Percentiles rank a stretch among this genome's conserved stretches.
These are phyloP conservation scores for Platycnemis pennipes DNA, from an alignment of 2,888 invertebrate genomes.

Conservation along the genomic window DNA sequence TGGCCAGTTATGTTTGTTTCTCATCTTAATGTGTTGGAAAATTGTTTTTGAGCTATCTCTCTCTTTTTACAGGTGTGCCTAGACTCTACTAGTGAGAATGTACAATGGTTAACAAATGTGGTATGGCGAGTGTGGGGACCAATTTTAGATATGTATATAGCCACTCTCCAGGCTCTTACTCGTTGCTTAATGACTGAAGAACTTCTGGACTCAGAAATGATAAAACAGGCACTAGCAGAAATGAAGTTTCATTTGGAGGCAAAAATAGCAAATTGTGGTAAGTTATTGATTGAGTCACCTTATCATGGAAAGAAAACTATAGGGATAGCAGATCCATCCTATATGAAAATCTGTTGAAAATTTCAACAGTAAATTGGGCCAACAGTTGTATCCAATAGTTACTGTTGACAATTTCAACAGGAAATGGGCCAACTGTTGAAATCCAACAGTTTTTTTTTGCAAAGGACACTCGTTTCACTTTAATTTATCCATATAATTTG, in stretches of 20 bases:
- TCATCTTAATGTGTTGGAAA: no score
- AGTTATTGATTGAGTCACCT: conserved; percentile 74
- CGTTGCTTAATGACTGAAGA: conserved; percentile 81
- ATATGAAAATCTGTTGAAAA: no score
- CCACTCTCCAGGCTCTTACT: conserved; percentile 82
- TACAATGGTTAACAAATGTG: conserved; percentile 16
- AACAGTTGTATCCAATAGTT: no score
- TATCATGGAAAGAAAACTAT: background rate
- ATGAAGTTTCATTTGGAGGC: conserved; percentile 84
- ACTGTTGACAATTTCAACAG: no score
- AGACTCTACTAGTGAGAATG: conserved; percentile 18
- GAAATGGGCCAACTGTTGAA: no score
- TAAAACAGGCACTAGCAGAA: conserved; percentile 84
- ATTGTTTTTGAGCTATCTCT: no score
- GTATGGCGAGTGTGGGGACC: conserved; percentile 82
- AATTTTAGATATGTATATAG: conserved; percentile 87
- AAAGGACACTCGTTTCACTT: no score
- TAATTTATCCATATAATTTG: no score
- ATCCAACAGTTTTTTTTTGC: no score
- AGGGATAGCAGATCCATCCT: no score
- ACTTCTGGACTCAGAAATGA: conserved; percentile 85
- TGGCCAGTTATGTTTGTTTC: no score
- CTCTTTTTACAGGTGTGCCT: conserved; percentile 6
- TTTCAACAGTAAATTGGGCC: no score
- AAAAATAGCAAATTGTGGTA: conserved; percentile 84